Conservation (phyloP, 1,140 invertebrate species). For the Penaeus vannamei region DNA sequence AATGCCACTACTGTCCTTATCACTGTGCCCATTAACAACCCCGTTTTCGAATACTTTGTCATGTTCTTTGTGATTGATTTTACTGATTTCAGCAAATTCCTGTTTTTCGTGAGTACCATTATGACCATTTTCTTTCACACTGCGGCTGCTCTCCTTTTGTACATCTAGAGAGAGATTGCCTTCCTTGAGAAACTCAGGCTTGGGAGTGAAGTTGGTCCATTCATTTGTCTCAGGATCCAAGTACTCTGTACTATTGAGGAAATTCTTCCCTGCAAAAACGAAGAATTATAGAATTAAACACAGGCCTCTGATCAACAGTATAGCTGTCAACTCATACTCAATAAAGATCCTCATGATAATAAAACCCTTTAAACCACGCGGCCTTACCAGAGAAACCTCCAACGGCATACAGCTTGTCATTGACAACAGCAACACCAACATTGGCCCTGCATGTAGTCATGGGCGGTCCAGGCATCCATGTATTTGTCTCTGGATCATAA, state of each 20-base stretch:
- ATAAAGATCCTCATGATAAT: background rate
- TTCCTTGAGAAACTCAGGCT: slow-evolving; percentile 55
- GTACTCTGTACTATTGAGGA: slow-evolving; percentile 87
- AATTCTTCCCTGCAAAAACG: slow-evolving; percentile 77
- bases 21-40: no score
- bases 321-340: background rate
- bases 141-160: background rate
- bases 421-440: slow-evolving; percentile 81
- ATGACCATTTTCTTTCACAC: background rate
- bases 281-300: background rate
- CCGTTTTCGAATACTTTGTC: no score
- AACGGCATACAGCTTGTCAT: slow-evolving; percentile 82
- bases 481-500: slow-evolving; percentile 77
- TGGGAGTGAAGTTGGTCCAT: slow-evolving; percentile 75
- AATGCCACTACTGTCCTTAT: no score
- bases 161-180: background rate
- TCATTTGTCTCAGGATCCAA: slow-evolving; percentile 80
- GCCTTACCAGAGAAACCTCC: slow-evolving; percentile 83
- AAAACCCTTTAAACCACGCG: background rate
- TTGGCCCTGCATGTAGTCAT: slow-evolving; percentile 81
- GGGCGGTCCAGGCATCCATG: slow-evolving; percentile 80
- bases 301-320: background rate
- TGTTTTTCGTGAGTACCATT: background rate
- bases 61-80: no score
- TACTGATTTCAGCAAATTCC: no score